Evolutionary conservation across 2,113 vertebrate genomes (phyloP), one percentile per base, ranked within the genome.

Genomic region (Ceuthmochares aereus): DNA sequence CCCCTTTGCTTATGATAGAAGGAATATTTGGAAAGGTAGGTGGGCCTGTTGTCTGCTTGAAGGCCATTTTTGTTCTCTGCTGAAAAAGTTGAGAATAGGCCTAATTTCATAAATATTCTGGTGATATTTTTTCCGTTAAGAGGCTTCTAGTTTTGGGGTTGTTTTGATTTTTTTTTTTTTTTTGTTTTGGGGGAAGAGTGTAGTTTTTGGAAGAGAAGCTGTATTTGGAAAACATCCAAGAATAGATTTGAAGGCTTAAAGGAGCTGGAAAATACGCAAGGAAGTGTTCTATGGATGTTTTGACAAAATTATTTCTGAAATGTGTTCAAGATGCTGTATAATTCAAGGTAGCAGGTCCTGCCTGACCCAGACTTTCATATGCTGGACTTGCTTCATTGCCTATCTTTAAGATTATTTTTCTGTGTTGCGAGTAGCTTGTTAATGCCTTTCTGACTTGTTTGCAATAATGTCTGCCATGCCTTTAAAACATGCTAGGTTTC

Each of bases 271-370:
- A 88, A 37, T 47, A 18, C 32, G 66, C 62, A 82, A 59, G 52
- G 32, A 26, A 88, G 76, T 69, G 18, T 40, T 78, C n/a, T 73
- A 12, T 0, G 3, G 3, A 10, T 68, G 47, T 82, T 87, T 85
- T 90, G 78, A 68, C 74, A 56, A 79, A 87, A 63, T 84, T 59
- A 60, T 60, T 91, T 96, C 43, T 95, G 84, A 91, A 95, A 40
- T 83, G 19, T 11, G 32, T 92, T 91, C 26, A 75, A n/a, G 78
- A n/a, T 82, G 36, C 58, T 82, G 32, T 30, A 21, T 52, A 84
- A 51, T 37, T 85, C n/a, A 47, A 32, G 83, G 42, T 79, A 82
- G 69, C 60, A 70, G 63, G 59, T 84, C 42, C 64, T 94, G 52
- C 56, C 32, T 91, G 54, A 82, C 9, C 6, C 16, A 15, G 25